Percentiles rank a stretch among this genome's conserved stretches.
These are phyloP conservation scores for Beaufortia kweichowensis DNA, from an alignment of 2,113 vertebrate species.

Conservation along the genomic window DNA sequence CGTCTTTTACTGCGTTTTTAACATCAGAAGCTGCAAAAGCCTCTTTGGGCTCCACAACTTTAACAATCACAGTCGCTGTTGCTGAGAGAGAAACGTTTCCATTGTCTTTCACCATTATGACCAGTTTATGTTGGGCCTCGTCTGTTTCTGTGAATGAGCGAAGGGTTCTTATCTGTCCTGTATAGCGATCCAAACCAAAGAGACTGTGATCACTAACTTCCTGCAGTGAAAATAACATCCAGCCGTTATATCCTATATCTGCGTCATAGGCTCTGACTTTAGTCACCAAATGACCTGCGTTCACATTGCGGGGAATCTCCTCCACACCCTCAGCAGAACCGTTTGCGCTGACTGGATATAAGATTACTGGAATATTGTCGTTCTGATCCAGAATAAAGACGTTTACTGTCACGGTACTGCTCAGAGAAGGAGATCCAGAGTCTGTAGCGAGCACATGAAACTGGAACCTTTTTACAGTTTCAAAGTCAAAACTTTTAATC, in stretches of 20 bases:
- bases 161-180: constrained; percentile 1
- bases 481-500: constrained; percentile 70
- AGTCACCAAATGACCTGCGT: constrained; percentile 1
- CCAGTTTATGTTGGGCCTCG: neutral
- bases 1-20: neutral
- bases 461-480: constrained; percentile 60
- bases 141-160: neutral
- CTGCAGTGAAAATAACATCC: neutral
- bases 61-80: neutral
- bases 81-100: neutral
- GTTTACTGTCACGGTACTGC: constrained; percentile 29
- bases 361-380: neutral
- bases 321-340: neutral
- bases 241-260: neutral
- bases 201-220: constrained; percentile 3
- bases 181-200: neutral
- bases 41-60: constrained; percentile 3
- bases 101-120: neutral
- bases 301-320: constrained; percentile 5
- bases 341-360: constrained; percentile 14
- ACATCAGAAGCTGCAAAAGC: neutral
- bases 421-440: constrained; percentile 40
- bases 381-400: neutral
- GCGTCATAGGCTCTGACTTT: neutral
- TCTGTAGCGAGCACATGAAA: constrained; percentile 53